These are phyloP conservation scores for Aspiorhynchus laticeps DNA, from an alignment of 2,113 vertebrate species.

Conservation along the genomic window DNA sequence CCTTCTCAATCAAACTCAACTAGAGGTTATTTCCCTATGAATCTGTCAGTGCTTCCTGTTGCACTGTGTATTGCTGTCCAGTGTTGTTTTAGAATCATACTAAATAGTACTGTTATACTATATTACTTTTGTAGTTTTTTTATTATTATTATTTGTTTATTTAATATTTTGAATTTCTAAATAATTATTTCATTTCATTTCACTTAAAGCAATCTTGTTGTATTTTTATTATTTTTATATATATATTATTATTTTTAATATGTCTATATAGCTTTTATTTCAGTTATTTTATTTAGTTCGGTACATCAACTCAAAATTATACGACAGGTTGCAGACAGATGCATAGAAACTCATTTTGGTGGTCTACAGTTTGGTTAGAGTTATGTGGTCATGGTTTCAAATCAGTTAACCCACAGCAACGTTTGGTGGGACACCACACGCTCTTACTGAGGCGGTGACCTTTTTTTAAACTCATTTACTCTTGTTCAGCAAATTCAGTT, in stretches of 20 bases:
- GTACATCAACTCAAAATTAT: not conserved
- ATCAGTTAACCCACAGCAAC: not conserved
- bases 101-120: not conserved
- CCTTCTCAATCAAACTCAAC: not conserved
- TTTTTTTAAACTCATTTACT: not conserved
- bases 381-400: not conserved
- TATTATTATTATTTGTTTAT: not conserved
- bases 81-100: not conserved
- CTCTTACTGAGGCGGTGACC: not conserved
- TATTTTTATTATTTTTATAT: not conserved
- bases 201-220: not conserved
- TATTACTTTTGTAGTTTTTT: not conserved
- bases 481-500: not conserved
- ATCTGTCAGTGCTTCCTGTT: not conserved
- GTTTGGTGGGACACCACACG: not conserved
- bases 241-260: not conserved
- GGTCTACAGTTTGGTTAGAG: not conserved
- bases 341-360: not conserved
- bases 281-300: not conserved
- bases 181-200: not conserved
- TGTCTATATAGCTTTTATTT: not conserved
- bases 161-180: not conserved
- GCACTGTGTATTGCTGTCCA: not conserved
- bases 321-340: not conserved
- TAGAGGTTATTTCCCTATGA: not conserved